phyloP scores from a whole-genome alignment of 1,140 invertebrate species.

The Callitettix versicolor region DNA sequence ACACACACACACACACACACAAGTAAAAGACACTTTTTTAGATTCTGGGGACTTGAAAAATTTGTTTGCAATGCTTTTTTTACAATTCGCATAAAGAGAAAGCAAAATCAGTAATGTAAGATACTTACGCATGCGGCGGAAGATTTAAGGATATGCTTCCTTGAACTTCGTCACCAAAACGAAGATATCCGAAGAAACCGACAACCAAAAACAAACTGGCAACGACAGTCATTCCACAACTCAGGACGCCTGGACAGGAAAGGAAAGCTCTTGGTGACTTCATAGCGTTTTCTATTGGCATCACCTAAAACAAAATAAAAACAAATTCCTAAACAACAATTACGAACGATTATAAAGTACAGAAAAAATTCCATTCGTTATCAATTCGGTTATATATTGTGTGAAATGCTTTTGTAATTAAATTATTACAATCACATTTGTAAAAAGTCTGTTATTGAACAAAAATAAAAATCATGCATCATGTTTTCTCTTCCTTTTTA shows the following conservation, averaged over 20 bases:
- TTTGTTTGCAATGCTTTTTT: neutral
- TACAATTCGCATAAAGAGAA: neutral
- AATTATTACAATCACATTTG: too few species aligned
- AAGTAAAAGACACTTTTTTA: too few species aligned
- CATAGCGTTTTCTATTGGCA: conserved; percentile 89
- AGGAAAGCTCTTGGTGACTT: conserved; percentile 66
- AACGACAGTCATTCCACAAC: conserved; percentile 75
- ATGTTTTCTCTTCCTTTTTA: too few species aligned
- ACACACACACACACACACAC: too few species aligned
- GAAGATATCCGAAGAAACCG: conserved; percentile 79
- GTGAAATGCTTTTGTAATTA: too few species aligned
- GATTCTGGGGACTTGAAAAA: conserved; percentile 20
- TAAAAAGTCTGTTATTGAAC: too few species aligned
- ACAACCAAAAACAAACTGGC: conserved; percentile 70
- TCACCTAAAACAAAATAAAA: conserved; percentile 39
- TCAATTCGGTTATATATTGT: neutral
- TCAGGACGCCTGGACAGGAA: conserved; percentile 74
- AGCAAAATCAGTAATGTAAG: neutral
- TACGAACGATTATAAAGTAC: too few species aligned
- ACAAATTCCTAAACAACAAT: neutral
- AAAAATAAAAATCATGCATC: too few species aligned
- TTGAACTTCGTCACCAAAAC: conserved; percentile 53
- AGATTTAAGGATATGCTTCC: conserved; percentile 69
- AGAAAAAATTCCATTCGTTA: too few species aligned
- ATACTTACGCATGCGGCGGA: conserved; percentile 27